These are phyloP conservation scores for Pseudocheirus occidentalis DNA, from an alignment of 2,797 vertebrate genomes.

Conservation along the genomic window DNA sequence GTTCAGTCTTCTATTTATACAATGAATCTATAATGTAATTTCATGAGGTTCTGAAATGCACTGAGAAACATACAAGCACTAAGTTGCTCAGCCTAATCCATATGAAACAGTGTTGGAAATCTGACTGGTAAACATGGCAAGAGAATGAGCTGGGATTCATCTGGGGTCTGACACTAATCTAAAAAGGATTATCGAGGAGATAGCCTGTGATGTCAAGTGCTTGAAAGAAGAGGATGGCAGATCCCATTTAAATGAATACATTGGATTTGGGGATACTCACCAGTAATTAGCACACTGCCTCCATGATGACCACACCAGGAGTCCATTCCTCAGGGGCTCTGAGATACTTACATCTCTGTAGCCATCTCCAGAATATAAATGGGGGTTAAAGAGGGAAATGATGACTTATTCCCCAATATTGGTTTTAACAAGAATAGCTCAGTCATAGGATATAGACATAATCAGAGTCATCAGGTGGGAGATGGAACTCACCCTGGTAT, in stretches of 20 bases:
- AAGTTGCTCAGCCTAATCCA: conserved; percentile 83
- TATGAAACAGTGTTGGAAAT: conserved; percentile 86
- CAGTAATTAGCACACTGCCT: conserved; percentile 41
- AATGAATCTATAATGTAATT: conserved; percentile 89
- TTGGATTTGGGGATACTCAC: conserved; percentile 24
- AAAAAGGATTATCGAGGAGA: conserved; percentile 77
- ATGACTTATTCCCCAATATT: conserved; percentile 38
- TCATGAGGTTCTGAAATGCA: conserved; percentile 84
- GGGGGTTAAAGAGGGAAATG: conserved; percentile 59
- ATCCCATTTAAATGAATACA: conserved; percentile 49
- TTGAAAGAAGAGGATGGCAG: conserved; percentile 22
- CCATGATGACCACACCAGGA: conserved; percentile 46
- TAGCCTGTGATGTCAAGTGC: conserved; percentile 55
- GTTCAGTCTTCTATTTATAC: conserved; percentile 84
- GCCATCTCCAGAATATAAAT: background rate
- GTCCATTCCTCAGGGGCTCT: conserved; percentile 57
- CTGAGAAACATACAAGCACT: conserved; percentile 79
- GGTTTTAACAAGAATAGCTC: conserved; percentile 60
- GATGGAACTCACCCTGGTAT: background rate
- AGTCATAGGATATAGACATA: conserved; percentile 40
- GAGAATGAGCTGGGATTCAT: conserved; percentile 69
- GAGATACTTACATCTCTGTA: background rate
- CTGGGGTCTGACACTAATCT: conserved; percentile 72
- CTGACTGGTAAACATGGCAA: conserved; percentile 77
- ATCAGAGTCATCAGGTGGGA: background rate